phyloP scores from a whole-genome alignment of 2,113 vertebrate species.

The Asarcornis scutulata region DNA sequence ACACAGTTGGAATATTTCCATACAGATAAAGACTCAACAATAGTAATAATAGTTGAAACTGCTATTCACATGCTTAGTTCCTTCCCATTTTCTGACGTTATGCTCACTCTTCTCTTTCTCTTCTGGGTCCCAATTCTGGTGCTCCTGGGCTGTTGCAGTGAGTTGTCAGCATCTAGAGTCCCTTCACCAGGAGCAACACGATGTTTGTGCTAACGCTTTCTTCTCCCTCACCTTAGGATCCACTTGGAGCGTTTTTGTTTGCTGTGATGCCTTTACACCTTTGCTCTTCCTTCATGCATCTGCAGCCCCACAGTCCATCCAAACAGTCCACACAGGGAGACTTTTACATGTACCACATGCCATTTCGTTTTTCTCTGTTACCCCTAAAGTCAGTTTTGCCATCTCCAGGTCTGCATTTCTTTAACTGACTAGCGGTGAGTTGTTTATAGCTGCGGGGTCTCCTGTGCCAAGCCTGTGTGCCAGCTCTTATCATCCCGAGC shows the following conservation, averaged over 20 bases:
- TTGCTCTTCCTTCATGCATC: not conserved
- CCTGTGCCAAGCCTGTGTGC: not conserved
- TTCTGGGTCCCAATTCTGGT: not conserved
- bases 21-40: not conserved
- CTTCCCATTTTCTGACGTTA: not conserved
- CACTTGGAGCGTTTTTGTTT: not conserved
- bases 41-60: not conserved
- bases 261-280: not conserved
- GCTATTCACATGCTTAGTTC: not conserved
- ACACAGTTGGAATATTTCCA: not conserved
- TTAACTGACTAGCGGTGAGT: not conserved
- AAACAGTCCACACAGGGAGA: not conserved
- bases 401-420: not conserved
- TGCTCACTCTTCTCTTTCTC: not conserved
- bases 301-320: not conserved
- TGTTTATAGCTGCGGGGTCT: not conserved
- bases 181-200: not conserved
- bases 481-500: not conserved
- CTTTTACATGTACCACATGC: not conserved
- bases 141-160: not conserved
- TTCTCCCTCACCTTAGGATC: not conserved
- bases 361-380: not conserved
- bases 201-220: not conserved
- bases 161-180: not conserved
- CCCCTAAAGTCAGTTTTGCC: not conserved